Evolutionary conservation across 2,888 invertebrate genomes (phyloP), one percentile per base, ranked within the genome.

Genomic region (Clivina fossor): DNA sequence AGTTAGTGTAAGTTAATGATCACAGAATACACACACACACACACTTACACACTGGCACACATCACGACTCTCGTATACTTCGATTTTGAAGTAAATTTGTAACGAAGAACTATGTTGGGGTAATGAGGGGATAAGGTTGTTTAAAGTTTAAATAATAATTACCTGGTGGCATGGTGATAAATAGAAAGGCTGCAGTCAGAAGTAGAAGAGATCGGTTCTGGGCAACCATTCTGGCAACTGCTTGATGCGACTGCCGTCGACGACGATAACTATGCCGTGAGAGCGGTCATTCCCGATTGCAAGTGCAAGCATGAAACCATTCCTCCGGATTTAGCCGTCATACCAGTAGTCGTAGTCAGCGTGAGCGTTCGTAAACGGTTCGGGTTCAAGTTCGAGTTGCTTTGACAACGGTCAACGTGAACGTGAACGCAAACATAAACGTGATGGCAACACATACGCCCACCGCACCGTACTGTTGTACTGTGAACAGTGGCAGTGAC

Each of bases 301-400:
- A 35, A 38, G 9, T 11, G 46, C 11, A 28, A 30, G 38, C 7
- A 13, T 7, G 15, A 28, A 15, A 41, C 18, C 28, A 50, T 56
- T 66, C 72, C 71, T 63, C 70, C 71, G 61, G 71, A 72, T 66
- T 70, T 70, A 67, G 71, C 71, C 69, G 71, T 71, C 72, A 73
- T 73, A 67, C 70, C 68, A 64, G 57, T 59, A 56, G 56, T 64
- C 61, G 18, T 30, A 19, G 22, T 8, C 15, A 28, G 9, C 28
- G 30, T 18, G n/a, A 24, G 64, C 62, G 61, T 64, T 62, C 62
- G 64, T 65, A 63, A 61, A 59, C 60, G 62, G 61, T 63, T 59
- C 30, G 51, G 60, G 62, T 62, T 49, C 57, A 57, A 47, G 47
- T 33, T 47, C 30, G n/a, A n/a, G 41, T 54, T n/a, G n/a, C n/a